Conservation (phyloP, 2,113 vertebrate genomes). For the Cochlearius cochlearius region DNA sequence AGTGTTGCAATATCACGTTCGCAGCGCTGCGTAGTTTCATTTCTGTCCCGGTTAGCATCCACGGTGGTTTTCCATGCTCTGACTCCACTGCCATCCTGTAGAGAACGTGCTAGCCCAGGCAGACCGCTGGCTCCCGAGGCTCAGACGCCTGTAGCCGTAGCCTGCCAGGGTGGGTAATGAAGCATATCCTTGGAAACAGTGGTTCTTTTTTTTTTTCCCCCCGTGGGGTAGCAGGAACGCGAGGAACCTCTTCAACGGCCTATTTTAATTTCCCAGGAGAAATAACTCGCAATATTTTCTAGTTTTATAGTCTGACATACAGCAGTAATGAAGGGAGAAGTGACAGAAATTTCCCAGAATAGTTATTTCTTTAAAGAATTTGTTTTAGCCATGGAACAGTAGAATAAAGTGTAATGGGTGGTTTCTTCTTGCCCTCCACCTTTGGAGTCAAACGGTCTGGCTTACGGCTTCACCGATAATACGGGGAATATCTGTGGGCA, state of each 20-base stretch:
- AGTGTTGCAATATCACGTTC: neutral
- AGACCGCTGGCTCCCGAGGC: neutral
- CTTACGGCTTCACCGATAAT: neutral
- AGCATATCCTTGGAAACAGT: neutral
- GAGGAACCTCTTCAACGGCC: neutral
- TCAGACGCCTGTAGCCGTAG: accelerated
- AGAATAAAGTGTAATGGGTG: neutral
- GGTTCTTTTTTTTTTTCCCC: neutral
- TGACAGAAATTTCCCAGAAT: neutral
- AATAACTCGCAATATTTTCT: neutral
- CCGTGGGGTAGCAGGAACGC: neutral
- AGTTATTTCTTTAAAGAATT: neutral
- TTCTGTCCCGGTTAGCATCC: neutral
- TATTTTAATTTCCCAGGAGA: constrained; percentile 45
- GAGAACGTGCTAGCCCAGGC: neutral
- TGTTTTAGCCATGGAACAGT: neutral
- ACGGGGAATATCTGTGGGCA: neutral
- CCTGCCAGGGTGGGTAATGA: neutral
- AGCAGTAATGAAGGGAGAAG: neutral
- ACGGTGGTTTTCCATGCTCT: neutral
- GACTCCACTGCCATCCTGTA: neutral
- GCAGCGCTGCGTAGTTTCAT: neutral
- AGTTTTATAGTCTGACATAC: neutral
- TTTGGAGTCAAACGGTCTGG: neutral
- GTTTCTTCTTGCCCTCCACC: neutral